Conservation (phyloP, 2,113 vertebrate species). For the Petrocephalus microphthalmus region DNA sequence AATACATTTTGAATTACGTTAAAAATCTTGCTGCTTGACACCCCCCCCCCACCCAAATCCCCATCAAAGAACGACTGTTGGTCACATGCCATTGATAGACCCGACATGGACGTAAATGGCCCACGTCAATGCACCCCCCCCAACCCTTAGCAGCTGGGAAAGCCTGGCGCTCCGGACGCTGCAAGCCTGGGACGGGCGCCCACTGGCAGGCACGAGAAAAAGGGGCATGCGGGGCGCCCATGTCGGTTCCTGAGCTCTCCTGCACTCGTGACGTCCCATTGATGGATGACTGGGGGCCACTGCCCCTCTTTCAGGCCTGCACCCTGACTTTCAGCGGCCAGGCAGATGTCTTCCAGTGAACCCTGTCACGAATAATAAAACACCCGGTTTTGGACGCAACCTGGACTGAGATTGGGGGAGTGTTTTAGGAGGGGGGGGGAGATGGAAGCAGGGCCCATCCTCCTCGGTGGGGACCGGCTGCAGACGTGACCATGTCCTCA, state of each 20-base stretch:
- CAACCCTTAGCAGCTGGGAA: neutral
- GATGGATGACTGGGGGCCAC: conserved; percentile 47
- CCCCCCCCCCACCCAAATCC: neutral
- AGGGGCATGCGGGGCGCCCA: neutral
- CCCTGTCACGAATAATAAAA: conserved; percentile 80
- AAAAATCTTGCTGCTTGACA: neutral
- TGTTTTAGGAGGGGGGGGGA: neutral
- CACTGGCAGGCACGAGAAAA: neutral
- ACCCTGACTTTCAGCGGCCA: conserved; percentile 47
- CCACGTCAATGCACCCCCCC: neutral
- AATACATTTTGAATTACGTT: neutral
- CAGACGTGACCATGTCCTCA: neutral
- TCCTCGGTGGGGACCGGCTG: neutral
- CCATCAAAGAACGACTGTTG: neutral
- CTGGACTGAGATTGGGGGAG: conserved; percentile 27
- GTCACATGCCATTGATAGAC: neutral
- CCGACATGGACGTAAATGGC: neutral
- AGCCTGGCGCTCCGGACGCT: neutral
- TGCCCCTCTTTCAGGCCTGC: conserved; percentile 36
- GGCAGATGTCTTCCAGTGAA: conserved; percentile 76
- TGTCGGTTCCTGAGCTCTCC: neutral
- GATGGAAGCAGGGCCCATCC: neutral
- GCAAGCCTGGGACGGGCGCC: neutral
- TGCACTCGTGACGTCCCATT: conserved; percentile 27
- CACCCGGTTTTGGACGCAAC: conserved; percentile 44